phyloP scores from a whole-genome alignment of 2,888 invertebrate species.

The Mellilla xanthometata region DNA sequence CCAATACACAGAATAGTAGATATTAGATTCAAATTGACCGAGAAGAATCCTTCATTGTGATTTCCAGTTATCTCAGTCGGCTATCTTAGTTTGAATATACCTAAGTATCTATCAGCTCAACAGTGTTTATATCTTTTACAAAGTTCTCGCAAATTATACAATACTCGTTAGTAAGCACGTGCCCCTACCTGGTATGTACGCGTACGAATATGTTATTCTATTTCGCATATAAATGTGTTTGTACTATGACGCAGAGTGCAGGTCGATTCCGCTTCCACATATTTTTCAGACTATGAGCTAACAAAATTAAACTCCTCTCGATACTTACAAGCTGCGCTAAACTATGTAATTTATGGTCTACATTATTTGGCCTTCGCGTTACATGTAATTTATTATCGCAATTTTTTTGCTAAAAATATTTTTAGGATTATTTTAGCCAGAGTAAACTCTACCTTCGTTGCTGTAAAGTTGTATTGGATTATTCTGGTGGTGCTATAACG shows the following conservation, averaged over 20 bases:
- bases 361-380: constrained; percentile 46
- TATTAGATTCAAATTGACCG: too few relatives aligned
- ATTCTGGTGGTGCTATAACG: background rate
- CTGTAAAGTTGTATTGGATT: background rate
- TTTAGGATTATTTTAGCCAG: constrained; percentile 38
- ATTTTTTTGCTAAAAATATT: constrained; percentile 45
- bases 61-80: too few relatives aligned
- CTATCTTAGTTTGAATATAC: too few relatives aligned
- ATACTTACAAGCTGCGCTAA: constrained; percentile 31
- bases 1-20: too few relatives aligned
- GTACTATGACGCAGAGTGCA: constrained; percentile 16
- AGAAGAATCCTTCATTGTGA: too few relatives aligned
- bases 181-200: too few relatives aligned
- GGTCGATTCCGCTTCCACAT: constrained; percentile 7
- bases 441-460: constrained; percentile 22
- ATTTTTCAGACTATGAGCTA: constrained; percentile 5
- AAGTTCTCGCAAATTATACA: too few relatives aligned
- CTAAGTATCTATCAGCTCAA: too few relatives aligned
- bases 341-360: constrained; percentile 39
- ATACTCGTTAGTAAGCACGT: too few relatives aligned
- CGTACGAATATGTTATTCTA: too few relatives aligned
- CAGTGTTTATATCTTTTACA: too few relatives aligned
- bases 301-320: constrained; percentile 19
- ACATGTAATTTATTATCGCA: constrained; percentile 40
- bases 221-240: too few relatives aligned